These are phyloP conservation scores for Galerucella calmariensis DNA, from an alignment of 2,888 invertebrate species.

Conservation along the genomic window DNA sequence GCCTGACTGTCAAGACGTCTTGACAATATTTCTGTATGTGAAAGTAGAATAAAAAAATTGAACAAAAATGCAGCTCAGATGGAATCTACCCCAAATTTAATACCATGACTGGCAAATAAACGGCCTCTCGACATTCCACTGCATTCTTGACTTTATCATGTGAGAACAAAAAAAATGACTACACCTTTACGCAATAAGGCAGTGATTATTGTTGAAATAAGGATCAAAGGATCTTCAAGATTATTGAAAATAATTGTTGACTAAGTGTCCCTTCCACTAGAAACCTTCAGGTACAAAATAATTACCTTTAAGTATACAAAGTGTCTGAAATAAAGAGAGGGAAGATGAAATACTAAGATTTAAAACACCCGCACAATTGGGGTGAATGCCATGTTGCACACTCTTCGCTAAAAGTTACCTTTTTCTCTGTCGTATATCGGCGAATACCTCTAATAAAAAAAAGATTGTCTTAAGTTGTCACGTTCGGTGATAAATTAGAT, in stretches of 20 bases:
- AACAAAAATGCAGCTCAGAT: conserved; percentile 47
- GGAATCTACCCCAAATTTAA: conserved; percentile 62
- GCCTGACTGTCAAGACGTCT: conserved; percentile 10
- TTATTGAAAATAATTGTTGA: not conserved
- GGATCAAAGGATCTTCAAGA: not conserved
- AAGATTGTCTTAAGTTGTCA: conserved; percentile 38
- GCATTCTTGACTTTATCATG: conserved; percentile 33
- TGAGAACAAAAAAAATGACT: conserved; percentile 25
- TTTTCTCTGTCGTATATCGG: not conserved
- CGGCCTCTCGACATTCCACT: conserved; percentile 44
- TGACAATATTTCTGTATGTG: conserved; percentile 23
- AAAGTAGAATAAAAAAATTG: conserved; percentile 6
- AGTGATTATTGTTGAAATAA: conserved; percentile 21
- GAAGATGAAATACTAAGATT: not conserved
- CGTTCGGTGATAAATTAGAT: conserved; percentile 48
- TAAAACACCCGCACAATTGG: no score
- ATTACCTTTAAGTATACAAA: not conserved
- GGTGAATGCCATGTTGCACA: not conserved
- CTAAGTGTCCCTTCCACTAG: not conserved
- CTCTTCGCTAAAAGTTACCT: not conserved
- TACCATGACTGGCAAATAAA: conserved; percentile 61
- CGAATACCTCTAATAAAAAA: conserved; percentile 18
- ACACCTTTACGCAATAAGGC: conserved; percentile 33
- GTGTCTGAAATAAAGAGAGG: not conserved
- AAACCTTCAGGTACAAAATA: not conserved